Conservation (phyloP, 2,113 vertebrate species). For the Hystrix brachyura region DNA sequence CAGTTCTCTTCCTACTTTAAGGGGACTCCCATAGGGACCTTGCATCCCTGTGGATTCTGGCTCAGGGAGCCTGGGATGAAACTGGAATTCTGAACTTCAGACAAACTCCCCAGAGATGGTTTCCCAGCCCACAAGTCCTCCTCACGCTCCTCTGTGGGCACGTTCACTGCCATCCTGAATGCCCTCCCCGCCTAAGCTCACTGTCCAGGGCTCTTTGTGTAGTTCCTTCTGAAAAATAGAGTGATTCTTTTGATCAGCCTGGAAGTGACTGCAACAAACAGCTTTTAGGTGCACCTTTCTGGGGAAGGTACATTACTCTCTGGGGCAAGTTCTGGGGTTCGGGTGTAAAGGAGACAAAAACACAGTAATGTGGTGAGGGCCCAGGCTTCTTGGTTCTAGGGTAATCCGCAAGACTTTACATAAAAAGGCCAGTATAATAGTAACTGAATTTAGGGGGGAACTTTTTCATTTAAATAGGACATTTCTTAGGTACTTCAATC, state of each 20-base stretch:
- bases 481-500: constrained; percentile 28
- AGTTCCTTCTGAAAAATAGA: neutral
- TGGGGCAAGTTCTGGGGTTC: neutral
- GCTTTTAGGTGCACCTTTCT: neutral
- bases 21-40: neutral
- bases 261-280: neutral
- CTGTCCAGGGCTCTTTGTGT: neutral
- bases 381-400: neutral
- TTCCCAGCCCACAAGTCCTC: neutral
- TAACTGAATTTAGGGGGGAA: neutral
- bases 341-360: neutral
- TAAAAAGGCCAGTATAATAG: neutral
- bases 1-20: neutral
- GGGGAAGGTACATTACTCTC: too few species aligned
- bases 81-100: neutral
- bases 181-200: neutral
- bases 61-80: neutral
- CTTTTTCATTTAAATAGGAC: constrained; percentile 36
- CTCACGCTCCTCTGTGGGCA: neutral
- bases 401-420: neutral
- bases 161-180: neutral
- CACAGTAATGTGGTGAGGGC: neutral
- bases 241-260: neutral
- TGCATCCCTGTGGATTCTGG: accelerated
- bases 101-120: neutral